Base-by-base conservation (phyloP, 2,797 vertebrate genomes). In the Sebastes umbrosus region DNA sequence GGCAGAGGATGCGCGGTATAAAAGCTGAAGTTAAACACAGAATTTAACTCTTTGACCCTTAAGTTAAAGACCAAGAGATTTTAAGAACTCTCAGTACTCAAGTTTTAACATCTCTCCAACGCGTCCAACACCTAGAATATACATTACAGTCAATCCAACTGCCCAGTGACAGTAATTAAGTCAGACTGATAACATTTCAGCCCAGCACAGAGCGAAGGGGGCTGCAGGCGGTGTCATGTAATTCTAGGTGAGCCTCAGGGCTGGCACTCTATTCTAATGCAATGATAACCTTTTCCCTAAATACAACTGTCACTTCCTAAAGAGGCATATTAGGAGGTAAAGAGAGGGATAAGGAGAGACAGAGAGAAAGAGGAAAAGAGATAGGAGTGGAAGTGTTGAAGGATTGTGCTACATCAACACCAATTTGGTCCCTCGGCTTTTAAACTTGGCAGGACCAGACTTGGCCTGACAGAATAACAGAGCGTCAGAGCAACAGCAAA, bases 101-200 rank as follows among this genome's bases (percentile, higher is more conserved):
- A 77, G 80, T 85, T 89, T 82, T 73, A 85, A 89, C 80, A 90
- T 90, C 86, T 79, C 43, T 54, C 55, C 73, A 81, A 76, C 29
- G 65, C 79, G 67, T 78, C 80, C 82, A 67, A 77, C 43, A 60
- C 57, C 80, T n/a, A 78, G 59, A 86, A 90, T 83, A 90, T 88
- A 86, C 82, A 90, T 93, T 92, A 88, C 43, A 85, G 81, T 89
- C 87, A 88, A 91, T 87, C 85, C 72, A 54, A 73, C 77, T 87
- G 88, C 75, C 82, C 84, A 3, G 81, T 95, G 94, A 95, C 92
- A 89, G 92, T 94, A 93, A 95, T 94, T 93, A 93, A 92, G 90
- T 88, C 87, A 73, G 94, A 93, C 92, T 90, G 93, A 94, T 94
- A 94, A 94, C 91, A 93, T 93, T 94, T 92, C 83, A 91, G 87